Conservation (phyloP, 2,797 vertebrate species). For the Nannoperca obscura region DNA sequence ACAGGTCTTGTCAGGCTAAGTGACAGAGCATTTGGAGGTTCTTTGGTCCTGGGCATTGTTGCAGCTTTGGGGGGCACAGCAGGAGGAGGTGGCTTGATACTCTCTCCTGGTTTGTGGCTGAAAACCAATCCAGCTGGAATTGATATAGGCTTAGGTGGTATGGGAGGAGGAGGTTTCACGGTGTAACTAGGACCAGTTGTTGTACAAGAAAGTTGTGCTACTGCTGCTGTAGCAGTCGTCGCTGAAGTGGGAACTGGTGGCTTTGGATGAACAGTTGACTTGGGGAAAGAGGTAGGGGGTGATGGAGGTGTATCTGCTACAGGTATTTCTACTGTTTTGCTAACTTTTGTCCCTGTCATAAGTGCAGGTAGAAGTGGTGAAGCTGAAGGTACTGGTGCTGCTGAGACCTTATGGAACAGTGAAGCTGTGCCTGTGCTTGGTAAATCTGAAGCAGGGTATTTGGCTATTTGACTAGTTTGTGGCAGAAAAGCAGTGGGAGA, state of each 20-base stretch:
- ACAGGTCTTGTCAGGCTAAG: constrained; percentile 90
- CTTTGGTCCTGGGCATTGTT: constrained; percentile 87
- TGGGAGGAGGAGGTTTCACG: constrained; percentile 91
- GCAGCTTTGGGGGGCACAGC: constrained; percentile 81
- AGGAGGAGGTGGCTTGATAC: constrained; percentile 89
- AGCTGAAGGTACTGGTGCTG: constrained; percentile 68
- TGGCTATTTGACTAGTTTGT: constrained; percentile 61
- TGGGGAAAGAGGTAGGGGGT: constrained; percentile 61
- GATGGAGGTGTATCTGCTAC: constrained; percentile 72
- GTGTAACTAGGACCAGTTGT: constrained; percentile 64
- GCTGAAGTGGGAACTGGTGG: constrained; percentile 70
- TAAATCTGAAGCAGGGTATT: constrained; percentile 48
- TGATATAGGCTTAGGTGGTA: constrained; percentile 94
- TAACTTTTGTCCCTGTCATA: constrained; percentile 75
- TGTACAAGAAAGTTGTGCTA: constrained; percentile 64
- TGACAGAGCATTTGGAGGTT: constrained; percentile 89
- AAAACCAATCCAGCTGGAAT: constrained; percentile 95
- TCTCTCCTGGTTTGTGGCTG: constrained; percentile 90
- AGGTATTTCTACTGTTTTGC: constrained; percentile 79
- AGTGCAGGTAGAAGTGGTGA: constrained; percentile 83
- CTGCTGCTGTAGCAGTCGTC: constrained; percentile 56
- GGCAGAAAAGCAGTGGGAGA: constrained; percentile 69
- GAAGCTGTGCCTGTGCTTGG: constrained; percentile 54
- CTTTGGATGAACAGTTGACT: constrained; percentile 76
- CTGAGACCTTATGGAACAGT: constrained; percentile 66